Conservation (phyloP, 2,113 vertebrate species). For the Todiramphus chloris region DNA sequence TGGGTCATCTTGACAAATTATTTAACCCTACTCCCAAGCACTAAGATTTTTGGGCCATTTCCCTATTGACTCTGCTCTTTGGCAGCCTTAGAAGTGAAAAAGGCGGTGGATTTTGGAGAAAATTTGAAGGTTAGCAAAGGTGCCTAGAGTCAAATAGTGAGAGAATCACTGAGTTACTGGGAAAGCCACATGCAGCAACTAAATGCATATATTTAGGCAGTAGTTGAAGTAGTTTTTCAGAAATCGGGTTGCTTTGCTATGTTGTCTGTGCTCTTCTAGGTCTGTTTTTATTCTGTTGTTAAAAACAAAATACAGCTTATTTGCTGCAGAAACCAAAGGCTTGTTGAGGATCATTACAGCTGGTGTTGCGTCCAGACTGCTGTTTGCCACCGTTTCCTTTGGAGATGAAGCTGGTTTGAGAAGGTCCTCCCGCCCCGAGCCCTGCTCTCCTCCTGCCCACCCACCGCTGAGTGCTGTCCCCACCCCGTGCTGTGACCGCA, state of each 20-base stretch:
- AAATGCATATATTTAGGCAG: neutral
- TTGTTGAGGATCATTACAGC: neutral
- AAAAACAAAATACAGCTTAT: neutral
- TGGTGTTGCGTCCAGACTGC: neutral
- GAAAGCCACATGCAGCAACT: neutral
- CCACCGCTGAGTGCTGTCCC: too few relatives aligned
- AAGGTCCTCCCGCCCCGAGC: neutral
- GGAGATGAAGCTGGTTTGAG: neutral
- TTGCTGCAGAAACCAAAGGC: neutral
- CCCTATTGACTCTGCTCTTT: neutral
- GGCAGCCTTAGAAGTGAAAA: neutral
- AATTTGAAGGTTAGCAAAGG: neutral
- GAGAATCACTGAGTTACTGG: neutral
- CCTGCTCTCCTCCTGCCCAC: too few relatives aligned
- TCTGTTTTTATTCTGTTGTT: neutral
- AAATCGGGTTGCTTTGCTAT: neutral
- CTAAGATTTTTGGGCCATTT: neutral
- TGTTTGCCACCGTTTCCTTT: neutral
- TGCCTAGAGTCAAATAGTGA: neutral
- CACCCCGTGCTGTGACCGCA: neutral
- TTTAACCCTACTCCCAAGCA: neutral
- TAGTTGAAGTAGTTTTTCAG: neutral
- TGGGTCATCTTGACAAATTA: neutral
- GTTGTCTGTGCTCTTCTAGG: neutral
- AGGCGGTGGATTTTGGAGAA: accelerated